phyloP scores from a whole-genome alignment of 2,113 vertebrate species.

The Chloroceryle aenea region DNA sequence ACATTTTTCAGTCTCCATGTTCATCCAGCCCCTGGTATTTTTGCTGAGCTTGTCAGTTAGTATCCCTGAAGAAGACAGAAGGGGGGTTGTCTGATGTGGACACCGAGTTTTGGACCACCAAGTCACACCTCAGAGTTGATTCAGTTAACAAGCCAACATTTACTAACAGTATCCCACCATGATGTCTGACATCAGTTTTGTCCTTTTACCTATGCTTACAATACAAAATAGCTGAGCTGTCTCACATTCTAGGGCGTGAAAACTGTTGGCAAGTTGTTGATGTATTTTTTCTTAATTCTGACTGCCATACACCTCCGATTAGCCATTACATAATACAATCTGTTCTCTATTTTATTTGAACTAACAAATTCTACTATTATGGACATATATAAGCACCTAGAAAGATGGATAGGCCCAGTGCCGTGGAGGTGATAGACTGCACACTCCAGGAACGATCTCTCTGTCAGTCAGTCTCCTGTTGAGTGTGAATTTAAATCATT shows the following conservation, averaged over 20 bases:
- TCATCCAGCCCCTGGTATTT: background rate
- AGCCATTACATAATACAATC: conserved; percentile 35
- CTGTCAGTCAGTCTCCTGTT: conserved; percentile 26
- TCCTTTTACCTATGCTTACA: background rate
- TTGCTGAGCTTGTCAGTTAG: background rate
- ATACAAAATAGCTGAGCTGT: background rate
- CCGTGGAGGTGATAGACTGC: conserved; percentile 28
- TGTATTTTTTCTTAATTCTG: conserved; percentile 1
- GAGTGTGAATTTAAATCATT: conserved; percentile 58
- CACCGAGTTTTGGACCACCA: background rate
- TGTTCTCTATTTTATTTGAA: conserved; percentile 37
- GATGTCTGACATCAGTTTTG: background rate
- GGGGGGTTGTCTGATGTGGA: background rate
- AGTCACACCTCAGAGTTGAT: background rate
- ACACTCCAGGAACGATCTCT: background rate
- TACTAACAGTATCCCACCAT: background rate
- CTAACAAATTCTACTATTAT: background rate
- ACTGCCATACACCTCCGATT: background rate
- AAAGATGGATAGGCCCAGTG: conserved; percentile 6
- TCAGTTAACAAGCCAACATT: background rate
- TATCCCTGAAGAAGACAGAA: background rate
- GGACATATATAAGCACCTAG: background rate
- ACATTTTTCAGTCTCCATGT: background rate
- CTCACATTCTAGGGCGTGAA: background rate
- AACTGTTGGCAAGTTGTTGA: conserved; percentile 30